These are phyloP conservation scores for Leptosomus discolor DNA, from an alignment of 2,113 vertebrate genomes.

Conservation along the genomic window DNA sequence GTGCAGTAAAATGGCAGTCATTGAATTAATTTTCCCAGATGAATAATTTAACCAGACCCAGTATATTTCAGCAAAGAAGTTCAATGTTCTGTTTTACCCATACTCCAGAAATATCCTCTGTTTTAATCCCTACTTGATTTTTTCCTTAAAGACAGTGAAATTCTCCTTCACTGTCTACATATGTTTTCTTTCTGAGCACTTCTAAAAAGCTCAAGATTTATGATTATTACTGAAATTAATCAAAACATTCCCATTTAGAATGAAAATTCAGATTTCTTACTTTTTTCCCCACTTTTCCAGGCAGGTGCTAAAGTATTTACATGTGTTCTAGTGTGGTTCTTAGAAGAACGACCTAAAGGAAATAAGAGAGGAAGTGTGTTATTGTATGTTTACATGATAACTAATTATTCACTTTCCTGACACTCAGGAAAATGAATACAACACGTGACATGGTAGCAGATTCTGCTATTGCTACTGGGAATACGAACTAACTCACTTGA, in stretches of 20 bases:
- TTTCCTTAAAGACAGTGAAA: background rate
- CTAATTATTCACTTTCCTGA: background rate
- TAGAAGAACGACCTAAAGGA: background rate
- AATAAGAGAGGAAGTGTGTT: background rate
- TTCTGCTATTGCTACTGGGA: background rate
- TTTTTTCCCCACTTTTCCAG: background rate
- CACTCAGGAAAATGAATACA: background rate
- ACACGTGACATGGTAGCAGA: background rate
- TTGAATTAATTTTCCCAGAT: background rate
- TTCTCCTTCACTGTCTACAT: background rate
- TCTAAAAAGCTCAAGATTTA: background rate
- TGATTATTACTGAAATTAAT: background rate
- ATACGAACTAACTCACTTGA: background rate
- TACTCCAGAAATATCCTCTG: background rate
- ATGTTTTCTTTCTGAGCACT: background rate
- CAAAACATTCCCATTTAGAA: background rate
- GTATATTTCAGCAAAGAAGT: background rate
- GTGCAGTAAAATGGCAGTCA: background rate
- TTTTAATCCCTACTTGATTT: background rate
- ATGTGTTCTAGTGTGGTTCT: background rate
- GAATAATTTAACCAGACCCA: background rate
- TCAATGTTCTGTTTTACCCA: background rate
- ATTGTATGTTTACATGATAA: background rate
- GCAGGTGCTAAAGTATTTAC: background rate
- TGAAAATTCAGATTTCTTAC: background rate